phyloP scores from a whole-genome alignment of 2,888 invertebrate genomes.

The Augiades crinisus region DNA sequence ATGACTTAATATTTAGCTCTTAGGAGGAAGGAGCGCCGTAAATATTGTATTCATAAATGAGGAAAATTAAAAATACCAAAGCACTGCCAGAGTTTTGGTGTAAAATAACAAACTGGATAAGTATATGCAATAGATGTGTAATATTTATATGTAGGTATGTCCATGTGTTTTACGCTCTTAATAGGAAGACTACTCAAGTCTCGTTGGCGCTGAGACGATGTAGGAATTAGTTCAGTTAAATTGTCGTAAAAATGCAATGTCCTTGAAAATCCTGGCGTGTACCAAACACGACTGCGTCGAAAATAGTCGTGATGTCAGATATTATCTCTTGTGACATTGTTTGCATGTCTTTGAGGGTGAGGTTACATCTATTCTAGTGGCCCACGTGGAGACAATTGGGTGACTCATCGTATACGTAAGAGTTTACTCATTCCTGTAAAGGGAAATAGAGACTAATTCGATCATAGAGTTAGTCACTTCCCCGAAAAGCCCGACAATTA shows the following conservation, averaged over 20 bases:
- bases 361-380: constrained; percentile 31
- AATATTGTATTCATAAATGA: too few species aligned
- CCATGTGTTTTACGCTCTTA: too few species aligned
- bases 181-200: neutral
- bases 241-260: constrained; percentile 40
- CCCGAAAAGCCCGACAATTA: too few species aligned
- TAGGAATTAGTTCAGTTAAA: constrained; percentile 37
- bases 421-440: constrained; percentile 7
- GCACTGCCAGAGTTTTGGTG: too few species aligned
- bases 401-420: constrained; percentile 20
- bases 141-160: too few species aligned
- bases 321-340: constrained; percentile 34
- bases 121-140: too few species aligned
- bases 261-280: constrained; percentile 24
- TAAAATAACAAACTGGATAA: too few species aligned
- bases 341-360: constrained; percentile 35
- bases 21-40: too few species aligned
- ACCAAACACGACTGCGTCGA: neutral
- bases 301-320: constrained; percentile 32
- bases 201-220: constrained; percentile 12
- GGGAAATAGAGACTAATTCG: neutral
- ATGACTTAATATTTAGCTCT: too few species aligned
- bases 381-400: constrained; percentile 22
- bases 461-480: neutral
- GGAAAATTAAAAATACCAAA: too few species aligned